Conservation (phyloP, 1,140 invertebrate species). For the Vanessa atalanta region DNA sequence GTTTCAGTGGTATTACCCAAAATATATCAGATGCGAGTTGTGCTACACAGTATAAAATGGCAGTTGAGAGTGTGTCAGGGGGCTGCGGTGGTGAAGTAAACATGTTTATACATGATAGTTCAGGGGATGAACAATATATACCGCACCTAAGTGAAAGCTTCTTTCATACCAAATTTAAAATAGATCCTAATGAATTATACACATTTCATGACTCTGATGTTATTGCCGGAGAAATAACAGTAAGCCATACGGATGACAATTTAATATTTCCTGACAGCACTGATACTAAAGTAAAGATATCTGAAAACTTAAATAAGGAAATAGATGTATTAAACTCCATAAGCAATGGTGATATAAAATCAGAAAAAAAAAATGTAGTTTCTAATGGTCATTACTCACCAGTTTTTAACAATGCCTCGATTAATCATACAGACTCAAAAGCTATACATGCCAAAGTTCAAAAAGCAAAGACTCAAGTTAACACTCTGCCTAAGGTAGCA, state of each 20-base stretch:
- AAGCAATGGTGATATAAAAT: constrained; percentile 63
- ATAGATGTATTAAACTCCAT: constrained; percentile 53
- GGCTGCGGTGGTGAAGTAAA: constrained; percentile 69
- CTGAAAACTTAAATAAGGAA: constrained; percentile 66
- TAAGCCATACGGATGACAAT: constrained; percentile 73
- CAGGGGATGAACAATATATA: constrained; percentile 70
- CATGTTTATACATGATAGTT: constrained; percentile 70
- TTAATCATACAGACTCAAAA: constrained; percentile 52
- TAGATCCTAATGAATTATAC: constrained; percentile 75
- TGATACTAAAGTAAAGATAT: constrained; percentile 58
- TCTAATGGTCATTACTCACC: constrained; percentile 66
- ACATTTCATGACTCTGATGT: constrained; percentile 78
- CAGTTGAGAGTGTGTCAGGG: constrained; percentile 68
- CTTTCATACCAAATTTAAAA: constrained; percentile 76
- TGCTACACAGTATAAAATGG: constrained; percentile 75
- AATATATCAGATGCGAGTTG: constrained; percentile 76
- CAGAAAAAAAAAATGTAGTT: constrained; percentile 52
- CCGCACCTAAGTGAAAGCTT: constrained; percentile 73
- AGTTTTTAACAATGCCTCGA: constrained; percentile 35
- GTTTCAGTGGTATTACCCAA: constrained; percentile 80
- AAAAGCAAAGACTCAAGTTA: constrained; percentile 52
- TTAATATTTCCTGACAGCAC: constrained; percentile 63
- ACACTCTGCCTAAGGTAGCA: constrained; percentile 45
- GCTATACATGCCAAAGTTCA: constrained; percentile 61
- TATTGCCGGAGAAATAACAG: constrained; percentile 74